Percentiles rank a stretch among this genome's conserved stretches.
These are phyloP conservation scores for Periophthalmodon schlosseri DNA, from an alignment of 2,113 vertebrate species.

Conservation along the genomic window DNA sequence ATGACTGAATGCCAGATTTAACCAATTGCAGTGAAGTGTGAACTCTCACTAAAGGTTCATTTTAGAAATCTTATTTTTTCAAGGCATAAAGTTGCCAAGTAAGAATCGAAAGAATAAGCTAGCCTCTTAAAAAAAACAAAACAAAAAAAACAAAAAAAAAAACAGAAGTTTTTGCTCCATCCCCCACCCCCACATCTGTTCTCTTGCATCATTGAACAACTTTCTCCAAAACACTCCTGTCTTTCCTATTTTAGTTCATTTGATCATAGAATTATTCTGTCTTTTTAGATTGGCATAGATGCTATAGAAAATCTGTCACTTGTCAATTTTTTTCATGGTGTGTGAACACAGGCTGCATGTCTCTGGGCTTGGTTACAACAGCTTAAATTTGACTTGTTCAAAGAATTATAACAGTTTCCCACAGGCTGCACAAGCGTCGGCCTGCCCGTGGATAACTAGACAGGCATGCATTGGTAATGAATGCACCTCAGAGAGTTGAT, in stretches of 20 bases:
- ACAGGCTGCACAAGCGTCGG: conserved; percentile 21
- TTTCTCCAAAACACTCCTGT: neutral
- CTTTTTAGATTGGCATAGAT: neutral
- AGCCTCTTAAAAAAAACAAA: no score
- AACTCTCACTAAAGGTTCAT: neutral
- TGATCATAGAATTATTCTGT: neutral
- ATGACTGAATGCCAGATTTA: neutral
- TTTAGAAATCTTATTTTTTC: no score
- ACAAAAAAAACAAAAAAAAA: no score
- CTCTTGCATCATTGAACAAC: neutral
- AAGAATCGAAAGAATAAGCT: no score
- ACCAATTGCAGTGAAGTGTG: neutral
- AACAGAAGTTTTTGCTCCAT: neutral
- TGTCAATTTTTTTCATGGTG: neutral
- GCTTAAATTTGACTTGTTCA: neutral
- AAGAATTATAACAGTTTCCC: conserved; percentile 9
- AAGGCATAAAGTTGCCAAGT: neutral
- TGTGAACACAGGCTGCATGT: neutral
- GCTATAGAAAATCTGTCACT: neutral
- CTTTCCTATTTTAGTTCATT: neutral
- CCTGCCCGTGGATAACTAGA: conserved; percentile 7
- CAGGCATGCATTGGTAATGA: conserved; percentile 5
- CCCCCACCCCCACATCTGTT: neutral
- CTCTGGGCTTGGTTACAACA: neutral
- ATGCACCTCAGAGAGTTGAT: conserved; percentile 14